phyloP scores from a whole-genome alignment of 1,140 invertebrate species.

The Drosophila bifasciata region DNA sequence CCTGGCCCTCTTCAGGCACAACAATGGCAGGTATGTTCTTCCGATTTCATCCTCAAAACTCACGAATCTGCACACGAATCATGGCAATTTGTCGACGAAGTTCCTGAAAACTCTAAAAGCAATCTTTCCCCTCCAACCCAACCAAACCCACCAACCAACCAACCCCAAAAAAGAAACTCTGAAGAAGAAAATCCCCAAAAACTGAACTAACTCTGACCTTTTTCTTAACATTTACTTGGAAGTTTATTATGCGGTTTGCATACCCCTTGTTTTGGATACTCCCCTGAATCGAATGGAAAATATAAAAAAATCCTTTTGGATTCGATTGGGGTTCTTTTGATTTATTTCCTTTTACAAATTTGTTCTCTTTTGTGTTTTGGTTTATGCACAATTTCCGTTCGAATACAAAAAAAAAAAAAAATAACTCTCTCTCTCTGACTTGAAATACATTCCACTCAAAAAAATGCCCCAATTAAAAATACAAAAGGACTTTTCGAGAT shows the following conservation, averaged over 20 bases:
- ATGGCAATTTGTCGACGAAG: conserved; percentile 66
- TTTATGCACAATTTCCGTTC: conserved; percentile 32
- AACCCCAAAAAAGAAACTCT: conserved; percentile 20
- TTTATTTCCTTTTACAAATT: conserved; percentile 33
- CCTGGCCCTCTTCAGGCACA: conserved; percentile 94
- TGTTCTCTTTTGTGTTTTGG: conserved; percentile 15
- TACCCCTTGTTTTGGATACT: conserved; percentile 20
- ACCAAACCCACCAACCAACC: conserved; percentile 11
- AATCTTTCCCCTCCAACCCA: conserved; percentile 2
- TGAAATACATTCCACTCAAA: conserved; percentile 55
- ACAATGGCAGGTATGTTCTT: conserved; percentile 91
- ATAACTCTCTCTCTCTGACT: conserved; percentile 35
- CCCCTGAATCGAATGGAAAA: conserved; percentile 9
- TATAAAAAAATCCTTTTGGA: background rate
- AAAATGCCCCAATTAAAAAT: conserved; percentile 39
- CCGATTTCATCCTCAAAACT: conserved; percentile 3
- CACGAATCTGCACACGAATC: conserved; percentile 59
- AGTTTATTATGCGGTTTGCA: conserved; percentile 77
- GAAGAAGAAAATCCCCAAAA: background rate
- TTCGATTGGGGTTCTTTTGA: conserved; percentile 19
- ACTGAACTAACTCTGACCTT: conserved; percentile 19
- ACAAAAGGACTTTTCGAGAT: conserved; percentile 88
- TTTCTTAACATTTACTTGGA: conserved; percentile 61
- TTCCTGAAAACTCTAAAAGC: conserved; percentile 32
- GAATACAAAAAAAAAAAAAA: conserved; percentile 34